Evolutionary conservation across 1,140 invertebrate genomes (phyloP).

Genomic region (Drosophila azteca): DNA sequence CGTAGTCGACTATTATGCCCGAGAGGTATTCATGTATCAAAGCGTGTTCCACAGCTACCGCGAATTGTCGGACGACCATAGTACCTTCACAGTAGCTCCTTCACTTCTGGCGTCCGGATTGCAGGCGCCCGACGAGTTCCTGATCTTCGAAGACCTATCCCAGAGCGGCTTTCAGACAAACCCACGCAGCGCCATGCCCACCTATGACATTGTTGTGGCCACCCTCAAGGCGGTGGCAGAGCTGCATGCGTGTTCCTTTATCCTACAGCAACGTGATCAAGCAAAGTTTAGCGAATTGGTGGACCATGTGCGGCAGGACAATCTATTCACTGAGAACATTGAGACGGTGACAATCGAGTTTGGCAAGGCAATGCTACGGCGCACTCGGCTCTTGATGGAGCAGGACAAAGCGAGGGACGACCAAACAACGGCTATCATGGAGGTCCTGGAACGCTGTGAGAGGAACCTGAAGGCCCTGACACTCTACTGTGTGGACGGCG

Average conservation of each 20-base stretch:
- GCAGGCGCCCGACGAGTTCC: slow-evolving; percentile 45
- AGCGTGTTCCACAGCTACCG: slow-evolving; percentile 47
- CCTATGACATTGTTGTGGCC: slow-evolving; percentile 50
- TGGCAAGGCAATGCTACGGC: slow-evolving; percentile 55
- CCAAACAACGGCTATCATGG: neutral
- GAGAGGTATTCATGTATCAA: slow-evolving; percentile 65
- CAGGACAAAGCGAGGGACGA: neutral
- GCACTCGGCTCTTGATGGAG: slow-evolving; percentile 38
- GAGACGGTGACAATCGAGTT: slow-evolving; percentile 60
- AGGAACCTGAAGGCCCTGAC: slow-evolving; percentile 47
- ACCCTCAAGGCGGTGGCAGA: slow-evolving; percentile 55
- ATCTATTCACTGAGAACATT: slow-evolving; percentile 53
- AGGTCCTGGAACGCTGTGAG: slow-evolving; percentile 44
- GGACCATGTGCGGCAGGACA: slow-evolving; percentile 41
- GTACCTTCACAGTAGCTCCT: slow-evolving; percentile 36
- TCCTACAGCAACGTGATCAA: slow-evolving; percentile 41
- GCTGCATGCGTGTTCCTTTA: slow-evolving; percentile 62
- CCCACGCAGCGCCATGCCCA: slow-evolving; percentile 47
- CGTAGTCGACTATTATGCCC: slow-evolving; percentile 56
- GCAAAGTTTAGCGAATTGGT: slow-evolving; percentile 34
- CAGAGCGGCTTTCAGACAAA: slow-evolving; percentile 30
- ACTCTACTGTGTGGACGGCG: slow-evolving; percentile 50
- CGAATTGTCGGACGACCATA: slow-evolving; percentile 9
- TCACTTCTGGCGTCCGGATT: slow-evolving; percentile 33
- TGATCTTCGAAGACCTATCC: slow-evolving; percentile 63